These are phyloP conservation scores for Calameuta idolon DNA, from an alignment of 2,888 invertebrate species.

Conservation along the genomic window DNA sequence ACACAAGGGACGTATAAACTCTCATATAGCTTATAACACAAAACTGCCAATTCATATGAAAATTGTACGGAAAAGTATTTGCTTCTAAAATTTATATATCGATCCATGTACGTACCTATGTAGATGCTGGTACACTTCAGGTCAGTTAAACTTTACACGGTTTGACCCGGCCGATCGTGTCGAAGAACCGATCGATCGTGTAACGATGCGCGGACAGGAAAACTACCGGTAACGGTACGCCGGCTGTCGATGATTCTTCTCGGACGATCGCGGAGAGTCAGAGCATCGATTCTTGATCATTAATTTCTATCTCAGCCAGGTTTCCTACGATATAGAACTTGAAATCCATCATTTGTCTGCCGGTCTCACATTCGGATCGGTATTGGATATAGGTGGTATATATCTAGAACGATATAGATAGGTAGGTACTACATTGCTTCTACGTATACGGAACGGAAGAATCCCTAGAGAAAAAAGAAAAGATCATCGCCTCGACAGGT, in stretches of 20 bases:
- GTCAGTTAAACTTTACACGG: not conserved
- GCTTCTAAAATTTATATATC: not conserved
- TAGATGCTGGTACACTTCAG: not conserved
- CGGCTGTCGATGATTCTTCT: slow-evolving; percentile 35
- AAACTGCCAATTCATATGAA: not conserved
- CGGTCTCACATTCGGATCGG: not conserved
- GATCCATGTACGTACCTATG: not conserved
- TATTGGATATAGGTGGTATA: not conserved
- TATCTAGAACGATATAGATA: not conserved
- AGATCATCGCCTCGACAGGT: slow-evolving; percentile 1
- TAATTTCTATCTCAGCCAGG: slow-evolving; percentile 43
- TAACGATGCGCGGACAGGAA: slow-evolving; percentile 52
- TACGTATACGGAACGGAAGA: not conserved
- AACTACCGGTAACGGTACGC: slow-evolving; percentile 52
- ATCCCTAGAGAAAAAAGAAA: not conserved
- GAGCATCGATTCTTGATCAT: slow-evolving; percentile 44
- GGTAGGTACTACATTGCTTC: not conserved
- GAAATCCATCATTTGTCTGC: slow-evolving; percentile 39
- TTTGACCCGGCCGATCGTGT: slow-evolving; percentile 30
- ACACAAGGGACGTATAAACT: not conserved
- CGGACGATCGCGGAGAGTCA: slow-evolving; percentile 25
- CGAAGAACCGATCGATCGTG: slow-evolving; percentile 26
- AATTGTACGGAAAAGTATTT: not conserved
- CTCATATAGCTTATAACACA: not conserved
- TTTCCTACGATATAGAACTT: slow-evolving; percentile 26